Percentiles rank a stretch among this genome's conserved stretches.
These are phyloP conservation scores for Erythrocercus mccallii DNA, from an alignment of 2,113 vertebrate species.

Conservation along the genomic window DNA sequence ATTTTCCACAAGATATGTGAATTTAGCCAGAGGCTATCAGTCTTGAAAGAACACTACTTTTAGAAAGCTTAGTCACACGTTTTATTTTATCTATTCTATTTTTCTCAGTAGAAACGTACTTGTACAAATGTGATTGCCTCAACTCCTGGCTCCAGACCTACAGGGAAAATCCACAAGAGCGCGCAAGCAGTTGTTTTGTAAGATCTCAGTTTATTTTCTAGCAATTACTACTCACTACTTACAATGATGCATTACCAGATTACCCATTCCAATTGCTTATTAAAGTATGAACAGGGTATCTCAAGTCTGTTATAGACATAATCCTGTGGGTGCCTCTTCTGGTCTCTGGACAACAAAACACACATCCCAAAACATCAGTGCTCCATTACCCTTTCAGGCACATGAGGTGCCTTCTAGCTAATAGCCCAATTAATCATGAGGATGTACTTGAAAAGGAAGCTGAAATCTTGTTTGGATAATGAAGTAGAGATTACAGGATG, in stretches of 20 bases:
- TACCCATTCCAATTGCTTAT: conserved; percentile 10
- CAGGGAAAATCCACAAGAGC: background rate
- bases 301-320: background rate
- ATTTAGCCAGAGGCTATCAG: background rate
- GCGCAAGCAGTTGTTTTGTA: background rate
- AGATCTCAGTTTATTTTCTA: conserved; percentile 38
- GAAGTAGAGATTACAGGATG: conserved; percentile 54
- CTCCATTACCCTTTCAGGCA: conserved; percentile 20
- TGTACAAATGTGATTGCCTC: background rate
- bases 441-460: conserved; percentile 55
- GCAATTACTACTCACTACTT: background rate
- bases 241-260: background rate
- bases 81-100: background rate
- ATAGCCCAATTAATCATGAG: conserved; percentile 65
- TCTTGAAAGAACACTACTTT: background rate
- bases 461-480: conserved; percentile 59
- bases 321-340: conserved; percentile 15
- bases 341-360: conserved; percentile 20
- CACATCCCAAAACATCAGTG: conserved; percentile 21
- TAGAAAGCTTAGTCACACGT: background rate
- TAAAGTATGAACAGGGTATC: conserved; percentile 1
- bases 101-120: background rate
- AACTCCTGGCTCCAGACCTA: background rate
- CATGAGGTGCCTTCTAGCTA: conserved; percentile 57
- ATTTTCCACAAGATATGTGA: background rate